Evolutionary conservation across 1,140 invertebrate genomes (phyloP).

Genomic region (Pogonognathellus flavescens): DNA sequence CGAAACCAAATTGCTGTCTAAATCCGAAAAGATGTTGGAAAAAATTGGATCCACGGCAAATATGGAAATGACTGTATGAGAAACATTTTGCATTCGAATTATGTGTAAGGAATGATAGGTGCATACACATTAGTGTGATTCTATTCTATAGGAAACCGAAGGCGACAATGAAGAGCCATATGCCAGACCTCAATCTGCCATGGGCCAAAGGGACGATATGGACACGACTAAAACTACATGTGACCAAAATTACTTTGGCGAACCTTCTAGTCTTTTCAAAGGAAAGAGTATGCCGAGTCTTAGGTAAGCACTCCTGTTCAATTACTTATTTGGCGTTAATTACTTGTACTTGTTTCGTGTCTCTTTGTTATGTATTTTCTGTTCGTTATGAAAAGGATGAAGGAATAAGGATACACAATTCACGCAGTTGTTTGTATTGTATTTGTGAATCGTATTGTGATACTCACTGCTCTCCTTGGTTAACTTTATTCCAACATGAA

Average conservation of each 20-base stretch:
- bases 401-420: no score
- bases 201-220: slow-evolving; percentile 73
- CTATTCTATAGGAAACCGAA: neutral
- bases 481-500: no score
- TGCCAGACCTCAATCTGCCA: slow-evolving; percentile 77
- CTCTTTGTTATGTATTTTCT: neutral
- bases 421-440: no score
- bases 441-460: no score
- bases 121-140: neutral
- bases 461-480: no score
- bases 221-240: slow-evolving; percentile 69
- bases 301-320: slow-evolving; percentile 75
- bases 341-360: slow-evolving; percentile 19
- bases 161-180: slow-evolving; percentile 72
- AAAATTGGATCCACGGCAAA: slow-evolving; percentile 77
- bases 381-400: no score
- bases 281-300: slow-evolving; percentile 96
- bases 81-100: neutral
- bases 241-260: slow-evolving; percentile 59
- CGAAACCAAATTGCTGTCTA: slow-evolving; percentile 89
- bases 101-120: neutral
- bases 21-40: slow-evolving; percentile 90
- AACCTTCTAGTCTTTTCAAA: slow-evolving; percentile 77
- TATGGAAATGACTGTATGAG: slow-evolving; percentile 41
- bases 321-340: neutral